A percentile compares a stretch with the other conserved stretches of the same genome.
phyloP scores from a whole-genome alignment of 2,113 vertebrate species.

The Xiphorhynchus elegans region DNA sequence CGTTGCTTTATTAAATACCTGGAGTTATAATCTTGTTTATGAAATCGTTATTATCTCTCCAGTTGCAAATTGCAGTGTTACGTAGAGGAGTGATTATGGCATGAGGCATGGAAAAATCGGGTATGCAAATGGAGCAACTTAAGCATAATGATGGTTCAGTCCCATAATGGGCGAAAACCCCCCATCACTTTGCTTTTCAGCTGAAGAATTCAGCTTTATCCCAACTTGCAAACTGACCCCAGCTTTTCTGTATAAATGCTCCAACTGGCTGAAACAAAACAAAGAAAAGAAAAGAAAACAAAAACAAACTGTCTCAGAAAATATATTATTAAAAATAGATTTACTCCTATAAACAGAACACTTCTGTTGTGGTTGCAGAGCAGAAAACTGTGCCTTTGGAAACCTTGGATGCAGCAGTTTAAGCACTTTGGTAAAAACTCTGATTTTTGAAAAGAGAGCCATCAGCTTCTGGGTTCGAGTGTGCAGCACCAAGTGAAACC shows the following conservation, averaged over 20 bases:
- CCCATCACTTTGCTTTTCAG: background rate
- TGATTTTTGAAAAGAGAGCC: background rate
- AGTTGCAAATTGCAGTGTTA: conserved; percentile 61
- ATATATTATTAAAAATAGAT: background rate
- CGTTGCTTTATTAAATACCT: conserved; percentile 57
- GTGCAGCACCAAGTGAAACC: background rate
- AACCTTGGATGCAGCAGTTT: background rate
- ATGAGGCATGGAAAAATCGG: conserved; percentile 50
- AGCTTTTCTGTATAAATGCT: conserved; percentile 25
- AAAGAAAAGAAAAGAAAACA: conserved; percentile 37
- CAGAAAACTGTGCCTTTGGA: background rate
- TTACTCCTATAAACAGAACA: conserved; percentile 7
- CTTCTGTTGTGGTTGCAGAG: background rate
- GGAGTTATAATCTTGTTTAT: conserved; percentile 63
- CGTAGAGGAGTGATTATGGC: conserved; percentile 59
- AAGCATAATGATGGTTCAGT: conserved; percentile 18
- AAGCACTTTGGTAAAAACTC: background rate
- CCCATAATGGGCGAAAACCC: background rate
- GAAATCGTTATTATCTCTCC: conserved; percentile 66
- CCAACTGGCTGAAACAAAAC: conserved; percentile 40
- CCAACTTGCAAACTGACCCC: background rate
- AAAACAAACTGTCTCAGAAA: conserved; percentile 26
- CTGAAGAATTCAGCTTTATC: background rate
- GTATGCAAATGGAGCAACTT: conserved; percentile 56
- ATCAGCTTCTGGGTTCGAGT: background rate